Conservation (phyloP, 2,797 vertebrate genomes). For the Rhinogobio ventralis region DNA sequence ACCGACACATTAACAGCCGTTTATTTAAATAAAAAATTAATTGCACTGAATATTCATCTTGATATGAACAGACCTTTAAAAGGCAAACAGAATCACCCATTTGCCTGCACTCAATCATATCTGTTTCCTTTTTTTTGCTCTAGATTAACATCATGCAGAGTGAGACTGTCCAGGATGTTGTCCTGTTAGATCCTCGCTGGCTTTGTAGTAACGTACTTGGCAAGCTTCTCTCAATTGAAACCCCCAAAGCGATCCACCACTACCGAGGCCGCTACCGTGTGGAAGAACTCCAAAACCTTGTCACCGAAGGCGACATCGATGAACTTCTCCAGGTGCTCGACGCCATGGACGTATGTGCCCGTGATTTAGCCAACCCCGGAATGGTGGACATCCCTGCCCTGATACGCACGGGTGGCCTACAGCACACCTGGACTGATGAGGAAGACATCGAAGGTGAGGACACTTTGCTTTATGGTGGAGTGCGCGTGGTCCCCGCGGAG, state of each 20-base stretch:
- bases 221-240: slow-evolving; percentile 91
- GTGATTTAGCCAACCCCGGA: slow-evolving; percentile 87
- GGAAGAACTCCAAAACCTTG: slow-evolving; percentile 93
- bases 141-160: slow-evolving; percentile 99
- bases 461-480: slow-evolving; percentile 88
- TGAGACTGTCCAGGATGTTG: slow-evolving; percentile 96
- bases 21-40: background rate
- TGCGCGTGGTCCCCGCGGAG: slow-evolving; percentile 92
- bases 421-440: slow-evolving; percentile 95
- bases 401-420: slow-evolving; percentile 93
- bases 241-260: slow-evolving; percentile 95
- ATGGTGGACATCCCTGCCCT: slow-evolving; percentile 98
- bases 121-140: slow-evolving; percentile 24
- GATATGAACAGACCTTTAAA: background rate
- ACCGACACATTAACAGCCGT: background rate
- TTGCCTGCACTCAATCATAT: background rate
- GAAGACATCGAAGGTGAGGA: slow-evolving; percentile 84
- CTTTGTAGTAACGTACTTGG: slow-evolving; percentile 90
- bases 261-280: slow-evolving; percentile 95
- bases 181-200: slow-evolving; percentile 96
- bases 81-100: background rate
- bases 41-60: background rate
- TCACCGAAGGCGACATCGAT: slow-evolving; percentile 92
- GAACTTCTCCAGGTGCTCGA: slow-evolving; percentile 96
- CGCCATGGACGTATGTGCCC: slow-evolving; percentile 96